phyloP scores from a whole-genome alignment of 2,113 vertebrate genomes.

The human (Homo sapiens) region GRCh38 chr16:75546001-75546500 shows the following conservation, averaged over 20 bases:
- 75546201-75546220: neutral
- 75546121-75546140: neutral
- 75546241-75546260: neutral
- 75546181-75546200: neutral
- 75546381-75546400: neutral
- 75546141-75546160: no score
- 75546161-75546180: neutral
- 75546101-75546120: neutral
- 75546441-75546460: neutral
- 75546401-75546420: neutral
- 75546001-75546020: neutral
- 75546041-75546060: neutral
- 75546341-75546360: neutral
- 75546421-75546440: conserved; percentile 9
- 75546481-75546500: no score
- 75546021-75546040: neutral
- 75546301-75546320: neutral
- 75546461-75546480: no score
- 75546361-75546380: neutral
- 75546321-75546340: neutral
- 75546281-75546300: neutral
- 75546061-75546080: neutral
- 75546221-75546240: neutral
- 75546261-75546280: neutral
- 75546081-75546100: neutral